A percentile compares a stretch with the other conserved stretches of the same genome.
phyloP scores from a whole-genome alignment of 2,888 invertebrate species.

The Trissolcus brochymenae region DNA sequence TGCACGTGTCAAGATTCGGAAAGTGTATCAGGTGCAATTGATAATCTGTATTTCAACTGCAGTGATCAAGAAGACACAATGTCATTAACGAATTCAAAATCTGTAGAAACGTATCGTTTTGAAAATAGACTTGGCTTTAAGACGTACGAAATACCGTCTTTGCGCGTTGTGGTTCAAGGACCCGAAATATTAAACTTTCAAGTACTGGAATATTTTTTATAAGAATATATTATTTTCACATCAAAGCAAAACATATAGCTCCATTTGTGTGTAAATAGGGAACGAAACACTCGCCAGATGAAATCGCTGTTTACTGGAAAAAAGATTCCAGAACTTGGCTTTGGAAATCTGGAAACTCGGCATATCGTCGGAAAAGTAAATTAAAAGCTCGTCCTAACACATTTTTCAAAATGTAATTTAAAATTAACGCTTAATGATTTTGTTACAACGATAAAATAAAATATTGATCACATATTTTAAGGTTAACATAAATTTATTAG shows the following conservation, averaged over 20 bases:
- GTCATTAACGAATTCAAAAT: slow-evolving; percentile 56
- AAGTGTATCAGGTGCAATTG: slow-evolving; percentile 63
- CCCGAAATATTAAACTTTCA: slow-evolving; percentile 70
- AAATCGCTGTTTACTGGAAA: slow-evolving; percentile 83
- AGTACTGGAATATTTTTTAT: slow-evolving; percentile 55
- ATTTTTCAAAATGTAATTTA: slow-evolving; percentile 2
- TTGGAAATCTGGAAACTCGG: slow-evolving; percentile 77
- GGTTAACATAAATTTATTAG: slow-evolving; percentile 39
- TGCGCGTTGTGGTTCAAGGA: slow-evolving; percentile 65
- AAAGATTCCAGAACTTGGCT: slow-evolving; percentile 85
- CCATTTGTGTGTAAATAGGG: slow-evolving; percentile 74
- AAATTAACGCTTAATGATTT: background rate
- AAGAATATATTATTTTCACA: background rate
- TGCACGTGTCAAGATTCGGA: slow-evolving; percentile 56
- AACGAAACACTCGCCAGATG: slow-evolving; percentile 78
- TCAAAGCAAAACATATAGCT: background rate
- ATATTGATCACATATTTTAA: slow-evolving; percentile 4
- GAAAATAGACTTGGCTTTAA: slow-evolving; percentile 59
- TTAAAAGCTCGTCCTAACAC: slow-evolving; percentile 21
- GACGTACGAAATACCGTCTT: slow-evolving; percentile 67
- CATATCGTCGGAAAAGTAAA: slow-evolving; percentile 61
- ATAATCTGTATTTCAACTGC: slow-evolving; percentile 60
- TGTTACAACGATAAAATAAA: too few species aligned
- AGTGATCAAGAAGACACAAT: slow-evolving; percentile 34
- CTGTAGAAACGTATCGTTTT: slow-evolving; percentile 63